Evolutionary conservation across 2,888 invertebrate genomes (phyloP).

Genomic region (Hymenopus coronatus): DNA sequence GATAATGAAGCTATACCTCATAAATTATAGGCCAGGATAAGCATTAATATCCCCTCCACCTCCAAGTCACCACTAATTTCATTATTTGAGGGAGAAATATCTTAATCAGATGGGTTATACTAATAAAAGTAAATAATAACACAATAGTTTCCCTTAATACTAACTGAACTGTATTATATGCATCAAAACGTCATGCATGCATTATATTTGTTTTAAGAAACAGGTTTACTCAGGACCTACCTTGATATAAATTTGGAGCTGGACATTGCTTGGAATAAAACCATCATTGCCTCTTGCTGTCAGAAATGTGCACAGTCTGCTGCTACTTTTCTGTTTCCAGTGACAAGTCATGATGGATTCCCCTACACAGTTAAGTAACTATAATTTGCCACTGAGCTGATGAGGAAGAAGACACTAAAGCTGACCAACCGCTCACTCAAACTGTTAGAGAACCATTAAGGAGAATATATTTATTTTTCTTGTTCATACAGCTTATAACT

Average conservation of each 20-base stretch:
- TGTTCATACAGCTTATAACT: neutral
- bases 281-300: neutral
- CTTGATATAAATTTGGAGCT: neutral
- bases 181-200: too few relatives aligned
- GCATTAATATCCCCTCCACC: too few relatives aligned
- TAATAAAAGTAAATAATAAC: too few relatives aligned
- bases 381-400: neutral
- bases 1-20: too few relatives aligned
- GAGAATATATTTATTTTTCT: neutral
- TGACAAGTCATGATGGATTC: neutral
- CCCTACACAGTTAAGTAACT: neutral
- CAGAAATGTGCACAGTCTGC: neutral
- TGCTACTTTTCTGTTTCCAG: neutral
- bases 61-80: too few relatives aligned
- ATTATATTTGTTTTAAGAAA: too few relatives aligned
- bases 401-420: neutral
- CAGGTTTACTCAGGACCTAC: neutral
- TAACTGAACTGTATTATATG: too few relatives aligned
- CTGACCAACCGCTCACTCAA: neutral
- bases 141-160: too few relatives aligned
- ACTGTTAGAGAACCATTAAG: neutral
- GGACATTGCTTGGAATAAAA: neutral
- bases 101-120: too few relatives aligned
- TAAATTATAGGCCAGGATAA: too few relatives aligned
- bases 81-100: too few relatives aligned